Percentiles rank a stretch among this genome's conserved stretches.
phyloP scores from a whole-genome alignment of 2,888 invertebrate genomes.

The Pedicia rivosa region DNA sequence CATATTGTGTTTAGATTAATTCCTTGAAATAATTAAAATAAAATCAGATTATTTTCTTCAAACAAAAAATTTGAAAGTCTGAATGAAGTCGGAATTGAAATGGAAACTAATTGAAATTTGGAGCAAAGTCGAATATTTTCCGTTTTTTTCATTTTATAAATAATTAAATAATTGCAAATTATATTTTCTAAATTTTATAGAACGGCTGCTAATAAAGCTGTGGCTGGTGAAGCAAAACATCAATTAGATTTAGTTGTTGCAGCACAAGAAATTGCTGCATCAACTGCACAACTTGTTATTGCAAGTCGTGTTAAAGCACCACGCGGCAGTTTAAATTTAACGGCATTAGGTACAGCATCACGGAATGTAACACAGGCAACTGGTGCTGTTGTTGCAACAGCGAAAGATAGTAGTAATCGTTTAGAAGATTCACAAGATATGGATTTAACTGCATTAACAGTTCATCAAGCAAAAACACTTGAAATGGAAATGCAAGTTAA shows the following conservation, averaged over 20 bases:
- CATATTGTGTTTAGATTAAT: no score
- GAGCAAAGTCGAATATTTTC: no score
- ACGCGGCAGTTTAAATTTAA: slow-evolving; percentile 58
- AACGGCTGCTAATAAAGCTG: slow-evolving; percentile 83
- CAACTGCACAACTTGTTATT: slow-evolving; percentile 93
- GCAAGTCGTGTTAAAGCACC: slow-evolving; percentile 93
- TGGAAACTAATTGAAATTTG: no score
- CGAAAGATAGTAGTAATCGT: slow-evolving; percentile 73
- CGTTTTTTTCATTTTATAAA: no score
- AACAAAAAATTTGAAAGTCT: no score
- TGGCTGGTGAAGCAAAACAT: slow-evolving; percentile 70
- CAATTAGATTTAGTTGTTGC: slow-evolving; percentile 65
- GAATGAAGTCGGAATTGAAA: no score
- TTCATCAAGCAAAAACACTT: slow-evolving; percentile 87
- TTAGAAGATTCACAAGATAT: slow-evolving; percentile 80
- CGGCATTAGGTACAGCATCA: slow-evolving; percentile 72
- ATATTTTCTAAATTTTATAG: background rate
- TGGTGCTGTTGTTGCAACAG: slow-evolving; percentile 84
- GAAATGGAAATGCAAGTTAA: slow-evolving; percentile 98
- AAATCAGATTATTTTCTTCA: no score
- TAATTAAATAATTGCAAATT: no score
- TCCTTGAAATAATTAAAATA: no score
- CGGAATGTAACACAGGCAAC: slow-evolving; percentile 81
- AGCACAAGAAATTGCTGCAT: slow-evolving; percentile 91
- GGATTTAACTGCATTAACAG: slow-evolving; percentile 74